Evolutionary conservation across 1,140 invertebrate genomes (phyloP).

Genomic region (Caenorhabditis inopinata): DNA sequence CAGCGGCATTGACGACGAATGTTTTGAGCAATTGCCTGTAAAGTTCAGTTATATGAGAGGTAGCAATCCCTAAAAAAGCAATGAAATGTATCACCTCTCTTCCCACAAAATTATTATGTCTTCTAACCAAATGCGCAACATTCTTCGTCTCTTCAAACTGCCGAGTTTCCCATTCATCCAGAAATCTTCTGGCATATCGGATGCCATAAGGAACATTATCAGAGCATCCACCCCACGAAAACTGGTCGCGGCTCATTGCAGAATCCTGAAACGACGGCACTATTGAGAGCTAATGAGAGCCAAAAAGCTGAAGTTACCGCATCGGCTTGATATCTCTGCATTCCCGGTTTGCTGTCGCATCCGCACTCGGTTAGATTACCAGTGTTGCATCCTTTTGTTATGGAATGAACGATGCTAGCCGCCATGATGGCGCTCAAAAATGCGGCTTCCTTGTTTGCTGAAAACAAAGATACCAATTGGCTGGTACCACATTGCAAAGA

Average conservation of each 20-base stretch:
- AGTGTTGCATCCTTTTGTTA: constrained; percentile 72
- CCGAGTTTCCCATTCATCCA: constrained; percentile 68
- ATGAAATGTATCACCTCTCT: constrained; percentile 69
- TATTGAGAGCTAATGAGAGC: neutral
- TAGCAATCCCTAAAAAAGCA: too few species aligned
- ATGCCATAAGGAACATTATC: constrained; percentile 73
- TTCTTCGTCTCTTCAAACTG: constrained; percentile 64
- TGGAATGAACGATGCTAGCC: constrained; percentile 74
- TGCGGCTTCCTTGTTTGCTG: constrained; percentile 74
- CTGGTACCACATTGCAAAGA: too few species aligned
- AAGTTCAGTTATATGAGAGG: neutral
- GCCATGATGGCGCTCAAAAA: constrained; percentile 75
- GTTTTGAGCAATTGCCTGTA: constrained; percentile 63
- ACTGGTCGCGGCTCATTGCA: constrained; percentile 39
- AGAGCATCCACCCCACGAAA: constrained; percentile 56
- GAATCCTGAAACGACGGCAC: neutral
- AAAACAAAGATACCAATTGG: too few species aligned
- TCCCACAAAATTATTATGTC: constrained; percentile 75
- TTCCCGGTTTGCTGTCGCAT: constrained; percentile 70
- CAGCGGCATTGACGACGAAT: constrained; percentile 72
- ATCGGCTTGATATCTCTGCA: constrained; percentile 72
- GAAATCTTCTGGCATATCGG: constrained; percentile 71
- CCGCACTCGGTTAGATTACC: constrained; percentile 75
- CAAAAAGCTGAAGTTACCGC: constrained; percentile 68
- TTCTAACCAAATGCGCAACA: constrained; percentile 71